Evolutionary conservation across 2,797 vertebrate genomes (phyloP).

Genomic region (Takifugu ocellatus): DNA sequence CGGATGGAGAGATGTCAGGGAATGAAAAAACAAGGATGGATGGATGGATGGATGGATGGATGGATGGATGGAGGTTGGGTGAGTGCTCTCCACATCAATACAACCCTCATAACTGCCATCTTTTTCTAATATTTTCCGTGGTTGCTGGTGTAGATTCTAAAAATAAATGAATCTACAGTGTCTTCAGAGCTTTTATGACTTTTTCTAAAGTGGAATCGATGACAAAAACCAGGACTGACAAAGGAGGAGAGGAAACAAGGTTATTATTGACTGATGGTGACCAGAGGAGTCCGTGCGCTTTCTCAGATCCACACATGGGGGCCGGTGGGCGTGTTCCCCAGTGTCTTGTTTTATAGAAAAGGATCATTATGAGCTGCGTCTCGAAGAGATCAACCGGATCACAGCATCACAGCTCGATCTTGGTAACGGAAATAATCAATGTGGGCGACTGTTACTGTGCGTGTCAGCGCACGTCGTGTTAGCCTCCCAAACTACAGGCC

Average conservation of each 20-base stretch:
- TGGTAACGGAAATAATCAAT: conserved; percentile 31
- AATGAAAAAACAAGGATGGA: no score
- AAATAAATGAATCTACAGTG: no score
- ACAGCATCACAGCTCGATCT: conserved; percentile 54
- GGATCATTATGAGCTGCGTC: conserved; percentile 59
- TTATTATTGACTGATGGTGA: conserved; percentile 47
- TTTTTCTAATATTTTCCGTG: no score
- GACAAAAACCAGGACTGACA: conserved; percentile 21
- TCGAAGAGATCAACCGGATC: conserved; percentile 48
- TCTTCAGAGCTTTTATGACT: no score
- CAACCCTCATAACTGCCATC: no score
- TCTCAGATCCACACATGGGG: conserved; percentile 11
- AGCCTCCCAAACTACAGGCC: not conserved
- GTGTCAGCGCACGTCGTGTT: conserved; percentile 8
- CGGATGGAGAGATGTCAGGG: no score
- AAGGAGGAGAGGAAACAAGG: conserved; percentile 20
- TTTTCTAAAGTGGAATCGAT: not conserved
- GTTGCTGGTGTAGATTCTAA: no score
- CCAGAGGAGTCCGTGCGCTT: conserved; percentile 19
- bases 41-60: no score
- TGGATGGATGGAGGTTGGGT: no score
- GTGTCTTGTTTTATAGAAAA: conserved; percentile 36
- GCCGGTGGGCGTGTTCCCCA: conserved; percentile 19
- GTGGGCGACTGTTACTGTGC: conserved; percentile 11
- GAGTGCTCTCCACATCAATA: no score